Evolutionary conservation across 2,113 vertebrate species (phyloP), one percentile per base, ranked within the genome.

Genomic region (Microcebus jonahi): DNA sequence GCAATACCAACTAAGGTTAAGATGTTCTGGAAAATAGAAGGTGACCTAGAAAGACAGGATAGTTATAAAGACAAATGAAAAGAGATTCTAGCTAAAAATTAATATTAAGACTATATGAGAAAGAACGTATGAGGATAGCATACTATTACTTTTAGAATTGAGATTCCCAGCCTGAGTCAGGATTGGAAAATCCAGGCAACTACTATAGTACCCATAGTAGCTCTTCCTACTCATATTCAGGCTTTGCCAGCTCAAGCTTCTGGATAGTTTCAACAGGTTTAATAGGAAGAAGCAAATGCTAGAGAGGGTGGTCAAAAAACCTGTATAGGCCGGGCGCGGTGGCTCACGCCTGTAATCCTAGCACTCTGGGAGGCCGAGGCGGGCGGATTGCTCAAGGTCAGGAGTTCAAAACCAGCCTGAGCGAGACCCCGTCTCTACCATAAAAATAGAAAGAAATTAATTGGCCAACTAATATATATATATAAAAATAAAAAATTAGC

Each of bases 31-130:
- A 88, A 94, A 97, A 92, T 3, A 63, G 17, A 87, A 92, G 17
- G 25, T 93, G 2, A 81, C 29, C 50, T 53, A 75, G 21, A 70
- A 97, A 8, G 31, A 77, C 27, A 86, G n/a, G 18, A 84, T 71
- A 87, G 57, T 76, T 88, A 67, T 13, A 92, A 90, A 81, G 31
- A 29, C 59, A 95, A 84, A 23, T 90, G 9, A 92, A 86, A 97
- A 15, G 39, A 2, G 20, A 96, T 82, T 88, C 67, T 83, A 84
- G 18, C 20, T 89, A 91, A 76, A n/a, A 90, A 73, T 63, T n/a
- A 75, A n/a, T 70, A 94, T 8, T 90, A 13, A 61, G 17, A 14
- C 59, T 81, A 85, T 31, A 17, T 86, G 53, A 95, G 71, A 81
- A 89, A 86, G 0, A 96, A 50, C 59, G 29, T 65, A 29, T 96